A percentile compares a stretch with the other conserved stretches of the same genome.
Evolutionary conservation across 2,113 vertebrate species (phyloP).

Genomic region (Dromiciops gliroides): DNA sequence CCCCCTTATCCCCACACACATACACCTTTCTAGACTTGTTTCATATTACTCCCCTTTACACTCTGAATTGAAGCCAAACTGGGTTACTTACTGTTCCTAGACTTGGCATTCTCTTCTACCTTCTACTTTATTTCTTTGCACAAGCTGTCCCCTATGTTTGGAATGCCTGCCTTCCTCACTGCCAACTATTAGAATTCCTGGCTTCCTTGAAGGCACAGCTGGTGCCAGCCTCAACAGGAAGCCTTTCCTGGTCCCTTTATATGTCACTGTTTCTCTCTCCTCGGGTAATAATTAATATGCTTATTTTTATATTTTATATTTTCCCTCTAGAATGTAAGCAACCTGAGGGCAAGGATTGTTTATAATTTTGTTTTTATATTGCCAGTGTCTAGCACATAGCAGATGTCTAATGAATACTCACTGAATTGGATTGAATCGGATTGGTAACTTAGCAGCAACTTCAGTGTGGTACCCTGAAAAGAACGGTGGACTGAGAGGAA

Average conservation of each 20-base stretch:
- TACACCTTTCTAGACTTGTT: not conserved
- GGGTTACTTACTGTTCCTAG: not conserved
- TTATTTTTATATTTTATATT: not conserved
- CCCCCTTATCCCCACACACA: too few species aligned
- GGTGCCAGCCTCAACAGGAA: too few species aligned
- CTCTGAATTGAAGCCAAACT: not conserved
- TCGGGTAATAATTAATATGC: not conserved
- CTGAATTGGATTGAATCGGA: not conserved
- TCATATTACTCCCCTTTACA: not conserved
- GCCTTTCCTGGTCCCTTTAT: not conserved
- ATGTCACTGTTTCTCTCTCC: not conserved
- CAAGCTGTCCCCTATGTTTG: not conserved
- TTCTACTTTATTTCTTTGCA: not conserved
- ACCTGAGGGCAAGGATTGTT: not conserved
- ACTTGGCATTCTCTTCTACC: not conserved
- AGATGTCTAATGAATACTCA: not conserved
- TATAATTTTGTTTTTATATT: not conserved
- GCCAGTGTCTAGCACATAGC: not conserved
- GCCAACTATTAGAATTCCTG: not conserved
- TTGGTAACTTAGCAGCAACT: not conserved
- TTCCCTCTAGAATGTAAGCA: not conserved
- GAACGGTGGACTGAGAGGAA: not conserved
- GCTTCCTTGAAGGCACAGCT: not conserved
- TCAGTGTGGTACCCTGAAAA: not conserved
- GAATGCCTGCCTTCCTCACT: not conserved